Conservation (phyloP, 2,888 invertebrate genomes). For the Allacma fusca region DNA sequence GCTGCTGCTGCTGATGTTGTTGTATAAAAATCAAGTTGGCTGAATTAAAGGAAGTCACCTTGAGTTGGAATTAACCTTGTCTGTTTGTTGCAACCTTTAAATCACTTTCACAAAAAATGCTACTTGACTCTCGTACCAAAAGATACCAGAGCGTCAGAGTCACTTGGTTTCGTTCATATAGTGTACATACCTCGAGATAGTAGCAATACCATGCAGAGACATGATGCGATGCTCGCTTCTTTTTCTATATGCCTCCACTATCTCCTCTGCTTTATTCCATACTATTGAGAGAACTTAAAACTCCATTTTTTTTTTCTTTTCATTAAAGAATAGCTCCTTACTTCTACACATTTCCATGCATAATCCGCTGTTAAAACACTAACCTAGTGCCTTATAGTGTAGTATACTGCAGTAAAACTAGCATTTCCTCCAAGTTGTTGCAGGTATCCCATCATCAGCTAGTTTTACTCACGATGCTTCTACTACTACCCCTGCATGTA, state of each 20-base stretch:
- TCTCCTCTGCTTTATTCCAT: background rate
- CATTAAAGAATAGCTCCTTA: background rate
- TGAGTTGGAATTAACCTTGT: conserved; percentile 46
- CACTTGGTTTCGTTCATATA: conserved; percentile 2
- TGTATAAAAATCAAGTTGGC: conserved; percentile 43
- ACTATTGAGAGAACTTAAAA: conserved; percentile 12
- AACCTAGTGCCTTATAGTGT: conserved; percentile 12
- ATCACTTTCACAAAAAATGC: conserved; percentile 43
- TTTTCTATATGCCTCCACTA: background rate
- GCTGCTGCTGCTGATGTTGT: conserved; percentile 24
- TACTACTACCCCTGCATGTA: too few relatives aligned
- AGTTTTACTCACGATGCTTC: too few relatives aligned
- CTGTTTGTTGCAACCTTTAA: conserved; percentile 47
- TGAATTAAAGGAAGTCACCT: conserved; percentile 46
- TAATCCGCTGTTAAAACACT: conserved; percentile 1
- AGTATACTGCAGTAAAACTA: too few relatives aligned
- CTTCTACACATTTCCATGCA: background rate
- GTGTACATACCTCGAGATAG: background rate
- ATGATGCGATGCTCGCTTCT: background rate
- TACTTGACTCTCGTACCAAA: conserved; percentile 23
- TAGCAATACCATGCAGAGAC: background rate
- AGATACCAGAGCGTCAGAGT: conserved; percentile 24
- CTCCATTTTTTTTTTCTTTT: background rate
- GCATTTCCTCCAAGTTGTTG: too few relatives aligned
- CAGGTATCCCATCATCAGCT: too few relatives aligned